Conservation (phyloP, 1,140 invertebrate genomes). For the Zophobas morio region DNA sequence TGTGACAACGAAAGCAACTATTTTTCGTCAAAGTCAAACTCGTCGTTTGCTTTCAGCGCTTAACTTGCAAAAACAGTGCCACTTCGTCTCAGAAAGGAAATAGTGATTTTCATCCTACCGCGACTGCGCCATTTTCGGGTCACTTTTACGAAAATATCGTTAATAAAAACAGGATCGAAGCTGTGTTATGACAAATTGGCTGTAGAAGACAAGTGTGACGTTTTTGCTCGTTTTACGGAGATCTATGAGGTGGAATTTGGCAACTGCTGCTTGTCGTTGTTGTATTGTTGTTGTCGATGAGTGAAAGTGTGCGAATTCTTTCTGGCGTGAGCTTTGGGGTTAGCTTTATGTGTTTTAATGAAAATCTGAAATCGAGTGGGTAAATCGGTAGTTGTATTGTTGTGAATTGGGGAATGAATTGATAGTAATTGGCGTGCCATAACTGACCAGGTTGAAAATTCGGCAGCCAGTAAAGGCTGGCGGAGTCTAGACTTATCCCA, state of each 20-base stretch:
- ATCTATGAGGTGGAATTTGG: neutral
- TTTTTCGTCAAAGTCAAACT: no score
- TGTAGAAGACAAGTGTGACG: no score
- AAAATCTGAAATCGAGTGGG: constrained; percentile 2
- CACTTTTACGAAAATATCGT: no score
- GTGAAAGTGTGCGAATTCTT: neutral
- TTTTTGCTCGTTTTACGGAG: neutral
- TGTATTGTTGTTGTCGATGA: constrained; percentile 4
- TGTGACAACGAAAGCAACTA: no score
- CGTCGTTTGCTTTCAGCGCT: no score
- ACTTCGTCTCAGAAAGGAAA: no score
- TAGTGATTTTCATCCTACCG: no score
- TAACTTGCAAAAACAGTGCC: no score
- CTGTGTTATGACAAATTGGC: no score
- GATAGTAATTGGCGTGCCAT: constrained; percentile 44
- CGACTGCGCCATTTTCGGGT: no score
- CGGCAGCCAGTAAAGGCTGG: constrained; percentile 70
- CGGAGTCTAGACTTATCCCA: constrained; percentile 75
- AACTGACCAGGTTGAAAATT: constrained; percentile 62
- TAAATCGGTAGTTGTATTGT: constrained; percentile 30
- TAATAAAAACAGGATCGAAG: no score
- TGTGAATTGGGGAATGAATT: constrained; percentile 33
- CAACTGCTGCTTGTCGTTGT: neutral
- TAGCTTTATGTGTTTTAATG: constrained; percentile 13
- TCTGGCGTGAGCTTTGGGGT: constrained; percentile 6